phyloP scores from a whole-genome alignment of 2,113 vertebrate species.

The Eupsittula cactorum region DNA sequence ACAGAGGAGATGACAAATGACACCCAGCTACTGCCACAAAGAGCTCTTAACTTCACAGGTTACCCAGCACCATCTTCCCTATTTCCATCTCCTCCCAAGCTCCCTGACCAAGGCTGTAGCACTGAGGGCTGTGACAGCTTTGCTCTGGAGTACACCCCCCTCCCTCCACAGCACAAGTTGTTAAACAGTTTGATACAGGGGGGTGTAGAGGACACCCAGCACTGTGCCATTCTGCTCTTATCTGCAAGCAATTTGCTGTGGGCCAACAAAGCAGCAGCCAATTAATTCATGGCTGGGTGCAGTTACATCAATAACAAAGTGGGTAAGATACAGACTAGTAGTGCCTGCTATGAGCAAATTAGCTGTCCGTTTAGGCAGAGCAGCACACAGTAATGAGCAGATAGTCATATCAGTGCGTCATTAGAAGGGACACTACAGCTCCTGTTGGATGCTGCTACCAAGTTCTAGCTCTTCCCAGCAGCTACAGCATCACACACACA shows the following conservation, averaged over 20 bases:
- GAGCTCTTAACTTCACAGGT: not conserved
- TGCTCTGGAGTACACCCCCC: not conserved
- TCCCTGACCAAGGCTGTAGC: not conserved
- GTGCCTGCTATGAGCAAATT: not conserved
- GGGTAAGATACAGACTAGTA: not conserved
- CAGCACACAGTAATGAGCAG: not conserved
- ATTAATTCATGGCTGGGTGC: constrained; percentile 10
- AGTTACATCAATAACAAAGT: not conserved
- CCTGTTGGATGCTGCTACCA: not conserved
- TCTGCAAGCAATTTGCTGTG: not conserved
- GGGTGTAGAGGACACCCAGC: not conserved
- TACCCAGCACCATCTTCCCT: not conserved
- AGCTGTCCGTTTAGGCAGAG: not conserved
- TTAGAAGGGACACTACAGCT: not conserved
- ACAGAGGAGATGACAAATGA: not conserved
- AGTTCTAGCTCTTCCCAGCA: not conserved
- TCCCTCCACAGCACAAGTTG: rapidly evolving
- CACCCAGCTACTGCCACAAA: not conserved
- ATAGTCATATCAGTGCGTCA: not conserved
- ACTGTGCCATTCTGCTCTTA: not conserved
- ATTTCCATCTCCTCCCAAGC: not conserved
- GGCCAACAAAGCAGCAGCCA: not conserved
- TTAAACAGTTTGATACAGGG: not conserved
- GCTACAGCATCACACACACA: not conserved
- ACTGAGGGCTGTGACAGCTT: not conserved